These are phyloP conservation scores for Meandrusa payeni DNA, from an alignment of 2,888 invertebrate species.

Conservation along the genomic window DNA sequence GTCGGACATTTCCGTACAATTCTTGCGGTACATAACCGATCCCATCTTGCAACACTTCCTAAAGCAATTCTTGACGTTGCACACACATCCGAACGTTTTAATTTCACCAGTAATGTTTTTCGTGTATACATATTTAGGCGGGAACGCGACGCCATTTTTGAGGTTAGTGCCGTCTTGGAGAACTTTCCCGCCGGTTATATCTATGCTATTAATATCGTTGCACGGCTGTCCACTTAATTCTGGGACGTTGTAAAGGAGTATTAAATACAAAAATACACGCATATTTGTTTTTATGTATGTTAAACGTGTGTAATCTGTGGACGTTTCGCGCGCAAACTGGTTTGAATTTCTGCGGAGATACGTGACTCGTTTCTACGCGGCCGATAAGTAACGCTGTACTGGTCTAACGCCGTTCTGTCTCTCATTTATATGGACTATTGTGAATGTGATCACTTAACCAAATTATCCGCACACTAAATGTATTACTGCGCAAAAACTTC, in stretches of 20 bases:
- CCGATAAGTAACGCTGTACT: conserved; percentile 26
- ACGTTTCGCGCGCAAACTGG: conserved; percentile 13
- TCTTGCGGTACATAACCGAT: conserved; percentile 27
- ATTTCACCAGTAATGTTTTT: conserved; percentile 44
- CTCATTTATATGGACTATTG: conserved; percentile 26
- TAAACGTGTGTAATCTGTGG: background rate
- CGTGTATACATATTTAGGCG: conserved; percentile 43
- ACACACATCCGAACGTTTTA: conserved; percentile 53
- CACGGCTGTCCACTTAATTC: conserved; percentile 43
- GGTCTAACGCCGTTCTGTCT: conserved; percentile 16
- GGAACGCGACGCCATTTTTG: conserved; percentile 43
- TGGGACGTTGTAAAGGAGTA: conserved; percentile 31
- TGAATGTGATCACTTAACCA: conserved; percentile 17
- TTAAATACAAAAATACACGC: conserved; percentile 31
- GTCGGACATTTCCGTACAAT: conserved; percentile 37
- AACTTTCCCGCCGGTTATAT: conserved; percentile 39
- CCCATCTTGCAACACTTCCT: conserved; percentile 62
- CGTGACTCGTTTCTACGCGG: conserved; percentile 23
- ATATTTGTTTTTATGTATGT: no score
- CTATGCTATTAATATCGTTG: conserved; percentile 43
- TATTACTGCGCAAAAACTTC: conserved; percentile 15
- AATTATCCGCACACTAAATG: conserved; percentile 14
- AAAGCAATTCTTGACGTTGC: conserved; percentile 49
- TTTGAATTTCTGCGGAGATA: conserved; percentile 14
- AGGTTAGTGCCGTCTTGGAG: conserved; percentile 37